phyloP scores from a whole-genome alignment of 2,113 vertebrate species.

The Cheilinus undulatus region DNA sequence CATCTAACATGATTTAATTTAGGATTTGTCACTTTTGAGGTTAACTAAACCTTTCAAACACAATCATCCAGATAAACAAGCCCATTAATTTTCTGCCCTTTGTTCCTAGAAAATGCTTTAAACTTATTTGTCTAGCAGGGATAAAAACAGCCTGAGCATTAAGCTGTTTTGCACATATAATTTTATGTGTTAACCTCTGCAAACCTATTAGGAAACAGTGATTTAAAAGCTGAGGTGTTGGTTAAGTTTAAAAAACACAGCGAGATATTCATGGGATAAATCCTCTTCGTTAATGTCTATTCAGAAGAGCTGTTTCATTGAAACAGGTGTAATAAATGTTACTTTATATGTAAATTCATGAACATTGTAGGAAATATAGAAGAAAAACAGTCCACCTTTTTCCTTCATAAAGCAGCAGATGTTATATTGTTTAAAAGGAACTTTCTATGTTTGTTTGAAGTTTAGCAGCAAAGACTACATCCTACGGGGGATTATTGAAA shows the following conservation, averaged over 20 bases:
- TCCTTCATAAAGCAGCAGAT: slow-evolving; percentile 37
- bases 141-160: slow-evolving; percentile 14
- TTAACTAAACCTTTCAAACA: not conserved
- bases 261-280: slow-evolving; percentile 62
- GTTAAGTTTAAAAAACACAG: slow-evolving; percentile 41
- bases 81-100: not conserved
- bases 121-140: slow-evolving; percentile 18
- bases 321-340: slow-evolving; percentile 38
- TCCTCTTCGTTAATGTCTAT: slow-evolving; percentile 57
- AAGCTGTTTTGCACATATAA: slow-evolving; percentile 18
- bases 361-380: slow-evolving; percentile 1
- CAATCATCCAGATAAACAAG: not conserved
- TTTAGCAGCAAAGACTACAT: slow-evolving; percentile 26
- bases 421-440: slow-evolving; percentile 41
- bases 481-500: slow-evolving; percentile 27
- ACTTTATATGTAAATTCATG: slow-evolving; percentile 7
- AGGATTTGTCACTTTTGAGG: not conserved
- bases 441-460: slow-evolving; percentile 41
- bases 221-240: slow-evolving; percentile 48
- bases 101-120: slow-evolving; percentile 1
- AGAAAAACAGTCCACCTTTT: slow-evolving; percentile 19
- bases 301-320: slow-evolving; percentile 21
- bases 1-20: slow-evolving; percentile 3
- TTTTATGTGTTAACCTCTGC: slow-evolving; percentile 26
- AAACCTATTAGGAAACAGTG: slow-evolving; percentile 40